Percentiles rank a stretch among this genome's conserved stretches.
phyloP scores from a whole-genome alignment of 2,888 invertebrate genomes.

The Endomychus coccineus region DNA sequence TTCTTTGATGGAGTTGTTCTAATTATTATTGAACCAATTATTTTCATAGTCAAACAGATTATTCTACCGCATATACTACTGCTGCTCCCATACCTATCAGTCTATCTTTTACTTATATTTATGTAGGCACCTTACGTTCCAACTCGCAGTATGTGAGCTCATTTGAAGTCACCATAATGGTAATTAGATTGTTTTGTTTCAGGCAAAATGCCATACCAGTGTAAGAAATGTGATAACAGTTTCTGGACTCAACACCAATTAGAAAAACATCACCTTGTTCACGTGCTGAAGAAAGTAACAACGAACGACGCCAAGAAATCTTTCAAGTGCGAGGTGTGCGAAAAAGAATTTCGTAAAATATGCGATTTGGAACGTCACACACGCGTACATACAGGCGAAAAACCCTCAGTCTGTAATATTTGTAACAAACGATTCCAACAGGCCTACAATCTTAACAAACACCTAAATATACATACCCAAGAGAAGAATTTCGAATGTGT shows the following conservation, averaged over 20 bases:
- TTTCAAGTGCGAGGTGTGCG: slow-evolving; percentile 37
- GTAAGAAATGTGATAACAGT: slow-evolving; percentile 34
- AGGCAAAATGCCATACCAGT: slow-evolving; percentile 39
- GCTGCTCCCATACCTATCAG: neutral
- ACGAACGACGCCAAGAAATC: slow-evolving; percentile 23
- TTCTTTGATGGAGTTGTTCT: no score
- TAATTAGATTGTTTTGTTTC: slow-evolving; percentile 13
- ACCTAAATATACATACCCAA: slow-evolving; percentile 39
- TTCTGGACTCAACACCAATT: slow-evolving; percentile 32
- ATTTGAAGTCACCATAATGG: no score
- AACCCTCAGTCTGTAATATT: slow-evolving; percentile 38
- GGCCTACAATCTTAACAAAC: slow-evolving; percentile 40
- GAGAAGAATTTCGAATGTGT: slow-evolving; percentile 38
- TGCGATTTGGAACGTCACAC: slow-evolving; percentile 40
- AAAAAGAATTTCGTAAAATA: slow-evolving; percentile 36
- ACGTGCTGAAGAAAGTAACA: slow-evolving; percentile 31
- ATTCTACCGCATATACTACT: neutral
- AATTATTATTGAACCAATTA: no score
- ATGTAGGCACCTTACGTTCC: no score
- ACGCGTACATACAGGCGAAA: slow-evolving; percentile 41
- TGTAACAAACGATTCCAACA: slow-evolving; percentile 34
- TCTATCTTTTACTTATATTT: neutral
- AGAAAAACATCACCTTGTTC: slow-evolving; percentile 32
- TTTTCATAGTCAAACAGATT: no score
- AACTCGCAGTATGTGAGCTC: no score